Conservation (phyloP, 2,888 invertebrate species). For the Netelia fuscicornis region DNA sequence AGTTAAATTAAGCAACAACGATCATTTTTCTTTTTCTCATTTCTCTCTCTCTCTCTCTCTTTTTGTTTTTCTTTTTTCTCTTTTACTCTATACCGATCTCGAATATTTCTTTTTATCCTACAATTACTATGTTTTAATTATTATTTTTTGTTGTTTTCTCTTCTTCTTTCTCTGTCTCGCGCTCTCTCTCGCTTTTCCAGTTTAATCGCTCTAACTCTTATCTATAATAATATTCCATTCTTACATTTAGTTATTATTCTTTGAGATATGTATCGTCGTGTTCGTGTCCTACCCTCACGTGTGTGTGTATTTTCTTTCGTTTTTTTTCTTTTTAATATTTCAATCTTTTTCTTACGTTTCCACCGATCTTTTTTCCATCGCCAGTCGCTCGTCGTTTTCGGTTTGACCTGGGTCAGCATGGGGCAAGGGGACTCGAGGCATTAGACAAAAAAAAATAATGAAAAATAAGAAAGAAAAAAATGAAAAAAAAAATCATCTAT, state of each 20-base stretch:
- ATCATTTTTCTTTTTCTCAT: conserved; percentile 74
- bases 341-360: conserved; percentile 46
- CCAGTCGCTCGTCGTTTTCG: conserved; percentile 21
- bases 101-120: conserved; percentile 55
- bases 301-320: conserved; percentile 51
- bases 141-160: conserved; percentile 37
- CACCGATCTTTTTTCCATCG: conserved; percentile 30
- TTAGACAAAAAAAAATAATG: no score
- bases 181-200: conserved; percentile 15
- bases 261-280: conserved; percentile 85
- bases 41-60: conserved; percentile 65
- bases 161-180: conserved; percentile 25
- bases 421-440: conserved; percentile 20
- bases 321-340: conserved; percentile 49
- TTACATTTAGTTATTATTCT: conserved; percentile 84
- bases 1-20: conserved; percentile 84
- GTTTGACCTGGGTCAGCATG: conserved; percentile 30
- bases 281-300: conserved; percentile 72
- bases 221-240: conserved; percentile 75
- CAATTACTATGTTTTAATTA: conserved; percentile 52
- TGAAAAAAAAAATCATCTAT: conserved; percentile 7
- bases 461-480: not conserved
- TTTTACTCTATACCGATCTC: conserved; percentile 44
- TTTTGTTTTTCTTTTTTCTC: conserved; percentile 42
- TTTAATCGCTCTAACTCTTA: conserved; percentile 32